phyloP scores from a whole-genome alignment of 2,888 invertebrate species.

The Andrena hattorfiana region DNA sequence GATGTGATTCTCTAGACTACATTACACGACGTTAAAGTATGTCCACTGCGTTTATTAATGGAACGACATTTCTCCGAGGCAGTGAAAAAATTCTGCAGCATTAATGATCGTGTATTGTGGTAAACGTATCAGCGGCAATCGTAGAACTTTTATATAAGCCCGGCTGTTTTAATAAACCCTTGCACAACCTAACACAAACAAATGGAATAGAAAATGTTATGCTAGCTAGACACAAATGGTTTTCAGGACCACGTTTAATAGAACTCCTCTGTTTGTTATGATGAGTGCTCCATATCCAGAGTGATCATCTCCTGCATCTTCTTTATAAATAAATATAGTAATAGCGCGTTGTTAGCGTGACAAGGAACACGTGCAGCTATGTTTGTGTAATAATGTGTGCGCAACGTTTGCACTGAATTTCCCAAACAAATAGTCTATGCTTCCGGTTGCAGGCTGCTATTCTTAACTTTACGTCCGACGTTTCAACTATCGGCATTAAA shows the following conservation, averaged over 20 bases:
- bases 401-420: conserved; percentile 8
- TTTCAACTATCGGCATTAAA: not conserved
- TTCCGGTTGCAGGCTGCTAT: not conserved
- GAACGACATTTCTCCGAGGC: conserved; percentile 5
- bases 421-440: conserved; percentile 7
- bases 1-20: conserved; percentile 25
- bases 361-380: conserved; percentile 7
- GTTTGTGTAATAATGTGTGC: conserved; percentile 6
- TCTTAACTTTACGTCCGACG: not conserved
- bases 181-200: not conserved
- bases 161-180: not conserved
- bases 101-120: conserved; percentile 44
- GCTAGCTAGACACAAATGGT: not conserved
- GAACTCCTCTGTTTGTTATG: conserved; percentile 1
- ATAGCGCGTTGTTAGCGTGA: conserved; percentile 8
- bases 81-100: conserved; percentile 18
- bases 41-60: conserved; percentile 4
- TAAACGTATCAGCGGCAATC: conserved; percentile 43
- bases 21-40: conserved; percentile 3
- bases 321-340: conserved; percentile 11
- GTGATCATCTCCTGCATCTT: not conserved
- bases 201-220: not conserved
- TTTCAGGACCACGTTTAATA: not conserved
- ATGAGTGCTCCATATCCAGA: conserved; percentile 1
- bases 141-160: not conserved